Evolutionary conservation across 2,113 vertebrate species (phyloP).

Genomic region (Indicator indicator): DNA sequence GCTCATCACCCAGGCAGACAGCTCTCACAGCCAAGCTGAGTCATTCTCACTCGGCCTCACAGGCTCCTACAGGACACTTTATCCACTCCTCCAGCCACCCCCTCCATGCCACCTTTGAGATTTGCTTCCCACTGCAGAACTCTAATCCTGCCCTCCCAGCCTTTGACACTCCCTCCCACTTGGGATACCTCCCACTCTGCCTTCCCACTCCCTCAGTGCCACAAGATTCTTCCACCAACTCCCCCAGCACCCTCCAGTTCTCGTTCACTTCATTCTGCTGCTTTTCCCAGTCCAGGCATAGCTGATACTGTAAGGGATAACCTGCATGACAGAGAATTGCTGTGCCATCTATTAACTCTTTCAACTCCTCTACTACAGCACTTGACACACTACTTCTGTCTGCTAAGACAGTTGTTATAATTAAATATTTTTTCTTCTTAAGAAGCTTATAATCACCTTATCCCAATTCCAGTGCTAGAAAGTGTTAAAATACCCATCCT

Average conservation of each 20-base stretch:
- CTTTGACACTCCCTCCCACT: not conserved
- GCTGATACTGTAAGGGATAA: not conserved
- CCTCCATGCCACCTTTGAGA: not conserved
- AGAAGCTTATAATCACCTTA: not conserved
- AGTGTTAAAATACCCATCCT: not conserved
- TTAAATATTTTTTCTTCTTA: not conserved
- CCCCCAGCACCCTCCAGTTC: not conserved
- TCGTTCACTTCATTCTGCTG: not conserved
- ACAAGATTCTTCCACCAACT: not conserved
- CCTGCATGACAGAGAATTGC: not conserved
- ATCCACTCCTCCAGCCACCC: not conserved
- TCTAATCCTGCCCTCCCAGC: not conserved
- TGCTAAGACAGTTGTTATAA: not conserved
- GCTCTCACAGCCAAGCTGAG: conserved; percentile 28
- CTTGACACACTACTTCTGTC: not conserved
- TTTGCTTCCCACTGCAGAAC: not conserved
- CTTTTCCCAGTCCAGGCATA: not conserved
- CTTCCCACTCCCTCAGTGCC: not conserved
- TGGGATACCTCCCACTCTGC: not conserved
- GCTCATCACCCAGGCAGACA: not conserved
- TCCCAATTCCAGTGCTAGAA: not conserved
- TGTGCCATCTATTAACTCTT: not conserved
- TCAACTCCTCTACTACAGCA: not conserved
- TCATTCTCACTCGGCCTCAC: conserved; percentile 20
- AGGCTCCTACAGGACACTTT: not conserved